Evolutionary conservation across 2,888 invertebrate genomes (phyloP), one percentile per base, ranked within the genome.

Genomic region (Odontomyia ornata): DNA sequence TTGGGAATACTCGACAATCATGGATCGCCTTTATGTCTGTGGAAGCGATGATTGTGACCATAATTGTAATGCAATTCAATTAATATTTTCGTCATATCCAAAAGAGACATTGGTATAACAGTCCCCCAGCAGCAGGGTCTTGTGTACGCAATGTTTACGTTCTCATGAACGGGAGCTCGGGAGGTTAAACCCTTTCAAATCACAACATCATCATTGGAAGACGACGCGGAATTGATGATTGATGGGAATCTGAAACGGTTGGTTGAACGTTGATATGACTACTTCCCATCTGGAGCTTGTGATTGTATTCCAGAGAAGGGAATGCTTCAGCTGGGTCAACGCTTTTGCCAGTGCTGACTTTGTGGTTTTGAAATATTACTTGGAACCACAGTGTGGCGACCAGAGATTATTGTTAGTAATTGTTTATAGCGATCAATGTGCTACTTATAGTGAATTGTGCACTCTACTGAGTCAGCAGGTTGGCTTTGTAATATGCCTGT

Each of bases 81-180:
- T 64, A 64, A 30, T 30, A 64, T 64, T 27, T 64, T 64, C 64
- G 28, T 64, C 64, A 64, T 28, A 64, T 13, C n/a, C 52, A 52
- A 52, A 18, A 52, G n/a, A 18, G 7, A 60, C 60, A 60, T 36
- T 36, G 36, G 9, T 23, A 60, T 23, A 5, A 23, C 60, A 52
- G 43, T 43, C 13, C 43, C 43, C 13, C 13, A 7, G 13, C 7
- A 15, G 25, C 64, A 64, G 3, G 36, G 27, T 60, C 4, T 21
- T 9, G 7, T 52, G 18, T 4, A 18, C 3, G 18, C 60, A 60
- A 64, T 64, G 28, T 64, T 64, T 64, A 64, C 64, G n/a, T 64
- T 64, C 64, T 27, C 5, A 36, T 36, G 64, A 64, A 25, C n/a
- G n/a, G n/a, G n/a, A n/a, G n/a, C n/a, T n/a, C n/a, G n/a, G n/a